phyloP scores from a whole-genome alignment of 2,797 vertebrate species.

The Xenopus petersii region DNA sequence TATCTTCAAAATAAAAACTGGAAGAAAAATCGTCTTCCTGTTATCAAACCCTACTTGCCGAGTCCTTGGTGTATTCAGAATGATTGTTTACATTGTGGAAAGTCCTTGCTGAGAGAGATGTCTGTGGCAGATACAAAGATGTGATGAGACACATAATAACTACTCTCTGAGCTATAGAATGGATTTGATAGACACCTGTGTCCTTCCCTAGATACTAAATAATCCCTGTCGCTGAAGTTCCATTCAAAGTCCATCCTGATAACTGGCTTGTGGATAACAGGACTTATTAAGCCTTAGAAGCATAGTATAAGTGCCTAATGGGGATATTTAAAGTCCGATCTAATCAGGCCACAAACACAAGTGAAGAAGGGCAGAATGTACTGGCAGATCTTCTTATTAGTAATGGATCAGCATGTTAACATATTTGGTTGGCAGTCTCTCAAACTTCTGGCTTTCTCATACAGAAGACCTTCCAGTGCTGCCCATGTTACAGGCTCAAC shows the following conservation, averaged over 20 bases:
- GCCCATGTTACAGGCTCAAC: no score
- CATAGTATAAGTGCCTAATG: background rate
- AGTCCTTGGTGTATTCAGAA: background rate
- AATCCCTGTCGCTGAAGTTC: background rate
- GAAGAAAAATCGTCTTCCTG: no score
- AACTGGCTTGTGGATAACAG: slow-evolving; percentile 1
- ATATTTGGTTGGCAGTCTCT: no score
- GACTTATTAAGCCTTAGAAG: background rate
- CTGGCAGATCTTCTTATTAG: no score
- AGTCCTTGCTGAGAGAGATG: background rate
- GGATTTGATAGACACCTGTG: slow-evolving; percentile 11
- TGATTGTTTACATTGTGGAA: background rate
- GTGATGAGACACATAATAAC: background rate
- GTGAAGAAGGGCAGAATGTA: no score
- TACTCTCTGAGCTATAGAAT: background rate
- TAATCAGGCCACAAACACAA: no score
- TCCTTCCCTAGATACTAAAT: background rate
- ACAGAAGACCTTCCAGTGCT: no score
- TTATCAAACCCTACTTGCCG: no score
- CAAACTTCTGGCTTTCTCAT: no score
- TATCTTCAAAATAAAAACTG: no score
- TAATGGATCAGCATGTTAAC: no score
- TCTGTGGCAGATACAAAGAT: slow-evolving; percentile 3
- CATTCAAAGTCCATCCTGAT: background rate
- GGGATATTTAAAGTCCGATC: background rate